These are phyloP conservation scores for Toxotes chatareus DNA, from an alignment of 2,113 vertebrate genomes.

Conservation along the genomic window DNA sequence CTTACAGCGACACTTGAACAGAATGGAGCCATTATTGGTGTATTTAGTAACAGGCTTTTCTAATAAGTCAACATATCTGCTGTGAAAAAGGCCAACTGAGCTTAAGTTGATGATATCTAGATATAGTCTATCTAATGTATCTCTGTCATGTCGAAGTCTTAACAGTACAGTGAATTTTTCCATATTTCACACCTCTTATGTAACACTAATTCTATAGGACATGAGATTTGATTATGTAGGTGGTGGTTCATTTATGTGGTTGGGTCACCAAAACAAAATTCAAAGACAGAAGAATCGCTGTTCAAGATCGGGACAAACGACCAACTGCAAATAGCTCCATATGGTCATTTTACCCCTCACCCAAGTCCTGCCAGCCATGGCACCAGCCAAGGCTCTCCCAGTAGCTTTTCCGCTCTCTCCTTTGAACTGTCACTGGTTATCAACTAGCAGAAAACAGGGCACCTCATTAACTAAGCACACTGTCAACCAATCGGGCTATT, in stretches of 20 bases:
- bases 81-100: not conserved
- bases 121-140: not conserved
- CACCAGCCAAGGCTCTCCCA: not conserved
- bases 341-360: conserved; percentile 12
- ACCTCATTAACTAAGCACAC: conserved; percentile 46
- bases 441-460: conserved; percentile 30
- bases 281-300: not conserved
- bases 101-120: not conserved
- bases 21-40: not conserved
- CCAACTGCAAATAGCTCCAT: conserved; percentile 5
- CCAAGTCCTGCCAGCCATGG: conserved; percentile 17
- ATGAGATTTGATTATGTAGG: not conserved
- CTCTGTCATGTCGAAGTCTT: too few species aligned
- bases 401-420: conserved; percentile 20
- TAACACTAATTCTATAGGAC: not conserved
- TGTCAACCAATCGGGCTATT: conserved; percentile 16
- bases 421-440: conserved; percentile 26
- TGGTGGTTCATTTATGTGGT: not conserved
- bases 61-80: not conserved
- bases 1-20: not conserved
- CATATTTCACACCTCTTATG: not conserved
- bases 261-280: not conserved
- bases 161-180: not conserved
- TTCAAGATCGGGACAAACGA: not conserved
- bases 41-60: not conserved